Evolutionary conservation across 1,140 invertebrate species (phyloP).

Genomic region (Rhopalosiphum padi): DNA sequence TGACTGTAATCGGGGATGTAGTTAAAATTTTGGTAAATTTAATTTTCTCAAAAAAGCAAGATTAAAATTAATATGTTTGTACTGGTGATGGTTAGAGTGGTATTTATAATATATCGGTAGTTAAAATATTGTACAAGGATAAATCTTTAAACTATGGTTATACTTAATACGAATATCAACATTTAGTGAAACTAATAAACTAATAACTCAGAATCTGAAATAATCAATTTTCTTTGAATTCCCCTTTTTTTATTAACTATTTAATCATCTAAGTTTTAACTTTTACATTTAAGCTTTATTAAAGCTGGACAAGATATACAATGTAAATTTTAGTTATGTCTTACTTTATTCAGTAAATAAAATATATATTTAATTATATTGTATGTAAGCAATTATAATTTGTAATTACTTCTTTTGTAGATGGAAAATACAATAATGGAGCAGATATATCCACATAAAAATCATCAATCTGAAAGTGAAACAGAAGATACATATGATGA

Average conservation of each 20-base stretch:
- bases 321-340: background rate
- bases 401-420: background rate
- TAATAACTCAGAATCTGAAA: background rate
- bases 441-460: background rate
- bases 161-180: background rate
- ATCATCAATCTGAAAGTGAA: conserved; percentile 13
- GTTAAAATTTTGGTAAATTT: too few relatives aligned
- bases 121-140: too few relatives aligned
- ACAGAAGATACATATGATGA: conserved; percentile 36
- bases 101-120: too few relatives aligned
- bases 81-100: too few relatives aligned
- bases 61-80: too few relatives aligned
- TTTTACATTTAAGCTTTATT: background rate
- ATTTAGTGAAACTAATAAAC: background rate
- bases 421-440: background rate
- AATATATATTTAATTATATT: background rate
- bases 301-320: background rate
- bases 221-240: background rate
- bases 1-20: too few relatives aligned
- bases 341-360: background rate
- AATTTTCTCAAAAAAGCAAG: too few relatives aligned
- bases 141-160: background rate
- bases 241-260: background rate
- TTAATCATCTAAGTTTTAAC: background rate
- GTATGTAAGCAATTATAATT: background rate